Evolutionary conservation across 2,113 vertebrate genomes (phyloP).

Genomic region (Gambusia affinis): DNA sequence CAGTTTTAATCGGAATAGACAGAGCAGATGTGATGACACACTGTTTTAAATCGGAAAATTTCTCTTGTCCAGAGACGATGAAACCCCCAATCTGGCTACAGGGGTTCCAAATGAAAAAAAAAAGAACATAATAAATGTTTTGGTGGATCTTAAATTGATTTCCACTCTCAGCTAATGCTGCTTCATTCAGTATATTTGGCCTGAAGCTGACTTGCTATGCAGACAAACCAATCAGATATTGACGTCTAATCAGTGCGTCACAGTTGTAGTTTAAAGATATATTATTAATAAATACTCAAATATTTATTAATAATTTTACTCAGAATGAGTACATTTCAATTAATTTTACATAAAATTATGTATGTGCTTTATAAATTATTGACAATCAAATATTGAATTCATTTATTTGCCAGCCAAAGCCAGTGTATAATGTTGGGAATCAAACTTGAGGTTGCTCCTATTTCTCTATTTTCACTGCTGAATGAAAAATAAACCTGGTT

Average conservation of each 20-base stretch:
- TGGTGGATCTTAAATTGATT: too few relatives aligned
- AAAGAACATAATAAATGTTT: neutral
- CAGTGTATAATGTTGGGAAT: neutral
- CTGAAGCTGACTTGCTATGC: too few relatives aligned
- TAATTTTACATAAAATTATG: neutral
- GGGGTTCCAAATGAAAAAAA: neutral
- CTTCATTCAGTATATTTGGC: too few relatives aligned
- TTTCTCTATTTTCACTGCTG: too few relatives aligned
- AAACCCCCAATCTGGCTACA: neutral
- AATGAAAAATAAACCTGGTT: neutral
- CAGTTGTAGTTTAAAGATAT: too few relatives aligned
- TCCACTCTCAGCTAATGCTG: too few relatives aligned
- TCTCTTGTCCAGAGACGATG: neutral
- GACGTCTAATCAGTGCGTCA: too few relatives aligned
- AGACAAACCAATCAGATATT: too few relatives aligned
- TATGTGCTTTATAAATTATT: neutral
- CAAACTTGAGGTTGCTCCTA: neutral
- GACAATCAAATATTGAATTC: neutral
- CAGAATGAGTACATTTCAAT: too few relatives aligned
- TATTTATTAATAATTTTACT: too few relatives aligned
- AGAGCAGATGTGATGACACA: neutral
- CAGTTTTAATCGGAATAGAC: constrained; percentile 16
- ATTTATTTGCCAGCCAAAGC: neutral
- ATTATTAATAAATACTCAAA: neutral
- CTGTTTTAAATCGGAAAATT: constrained; percentile 7